A percentile compares a stretch with the other conserved stretches of the same genome.
These are phyloP conservation scores for Ammodytes marinus DNA, from an alignment of 2,113 vertebrate genomes.

Conservation along the genomic window DNA sequence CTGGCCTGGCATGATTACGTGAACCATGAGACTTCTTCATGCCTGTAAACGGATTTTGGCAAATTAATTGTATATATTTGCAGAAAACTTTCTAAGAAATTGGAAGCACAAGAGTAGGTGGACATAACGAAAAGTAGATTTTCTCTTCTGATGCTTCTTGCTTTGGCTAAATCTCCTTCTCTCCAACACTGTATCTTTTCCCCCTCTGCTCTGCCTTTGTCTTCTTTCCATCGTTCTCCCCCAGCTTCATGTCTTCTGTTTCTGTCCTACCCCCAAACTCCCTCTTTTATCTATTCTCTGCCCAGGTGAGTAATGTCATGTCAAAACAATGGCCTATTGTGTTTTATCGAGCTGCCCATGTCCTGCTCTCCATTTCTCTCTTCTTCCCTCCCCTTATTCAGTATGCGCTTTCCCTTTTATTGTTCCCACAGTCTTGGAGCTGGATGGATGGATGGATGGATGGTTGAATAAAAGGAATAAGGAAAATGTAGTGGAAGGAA, in stretches of 20 bases:
- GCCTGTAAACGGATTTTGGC: neutral
- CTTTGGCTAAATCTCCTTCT: neutral
- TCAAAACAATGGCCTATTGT: slow-evolving; percentile 81
- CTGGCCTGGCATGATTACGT: too few species aligned
- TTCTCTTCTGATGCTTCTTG: slow-evolving; percentile 1
- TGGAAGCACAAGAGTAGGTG: neutral
- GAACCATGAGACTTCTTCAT: neutral
- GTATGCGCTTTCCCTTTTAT: slow-evolving; percentile 13
- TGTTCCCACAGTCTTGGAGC: neutral
- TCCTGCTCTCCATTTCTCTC: slow-evolving; percentile 48
- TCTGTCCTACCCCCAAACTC: slow-evolving; percentile 44
- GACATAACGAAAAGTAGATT: neutral
- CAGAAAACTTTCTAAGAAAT: neutral
- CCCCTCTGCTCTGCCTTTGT: slow-evolving; percentile 34
- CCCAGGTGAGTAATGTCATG: slow-evolving; percentile 75
- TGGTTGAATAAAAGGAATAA: neutral
- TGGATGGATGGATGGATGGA: neutral
- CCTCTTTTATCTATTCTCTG: slow-evolving; percentile 54
- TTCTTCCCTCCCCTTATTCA: slow-evolving; percentile 32
- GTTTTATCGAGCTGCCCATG: slow-evolving; percentile 72
- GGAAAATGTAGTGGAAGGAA: neutral
- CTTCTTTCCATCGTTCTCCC: slow-evolving; percentile 46
- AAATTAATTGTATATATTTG: neutral
- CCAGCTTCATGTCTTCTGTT: slow-evolving; percentile 31
- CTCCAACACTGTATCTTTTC: neutral